Base-by-base conservation (phyloP, 2,888 invertebrate species). In the Lepidochrysops patricia region DNA sequence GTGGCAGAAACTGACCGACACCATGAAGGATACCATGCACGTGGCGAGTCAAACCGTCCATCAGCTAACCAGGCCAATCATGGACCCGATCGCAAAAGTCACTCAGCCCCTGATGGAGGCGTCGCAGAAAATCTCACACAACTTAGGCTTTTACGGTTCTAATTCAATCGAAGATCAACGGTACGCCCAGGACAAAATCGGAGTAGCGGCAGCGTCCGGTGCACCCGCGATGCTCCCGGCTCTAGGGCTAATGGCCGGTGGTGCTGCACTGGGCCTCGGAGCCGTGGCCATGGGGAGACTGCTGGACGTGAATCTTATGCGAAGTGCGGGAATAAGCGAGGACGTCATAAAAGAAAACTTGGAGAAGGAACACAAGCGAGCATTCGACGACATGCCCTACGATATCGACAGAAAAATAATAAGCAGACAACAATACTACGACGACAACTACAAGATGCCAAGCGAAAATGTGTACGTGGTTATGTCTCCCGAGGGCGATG, bases 231-330 rank as follows among this genome's bases (percentile, higher is more conserved):
- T 95, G 73, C 80, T 95, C 1, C 95, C 95, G 15, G 95, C 95
- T 0, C 81, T 95, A 23, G 94, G 95, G 2, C 80, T 95, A 4
- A 93, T 96, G 71, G 95, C 95, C 7, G 95, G 95, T n/a, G 95
- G 95, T 12, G 95, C 95, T 0, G 95, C 95, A 1, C 78, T 95
- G 25, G 94, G 95, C 0, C 90, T 95, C n/a, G 95, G 95, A 4
- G 95, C 95, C 0, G 94, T 95, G 0, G 95, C 95, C 0, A 92
- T 95, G 62, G 95, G 95, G 6, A 89, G 94, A 65, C 91, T 93
- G 62, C 79, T 94, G 6, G 93, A 93, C 67, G 91, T 92, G 0
- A 92, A 93, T 68, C 79, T 92, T 15, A 87, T 92, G 80, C 90
- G 91, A 54, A 89, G 91, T 60, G 83, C 89, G n/a, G 89, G 70